phyloP scores from a whole-genome alignment of 2,113 vertebrate species.

The Anolis carolinensis region DNA sequence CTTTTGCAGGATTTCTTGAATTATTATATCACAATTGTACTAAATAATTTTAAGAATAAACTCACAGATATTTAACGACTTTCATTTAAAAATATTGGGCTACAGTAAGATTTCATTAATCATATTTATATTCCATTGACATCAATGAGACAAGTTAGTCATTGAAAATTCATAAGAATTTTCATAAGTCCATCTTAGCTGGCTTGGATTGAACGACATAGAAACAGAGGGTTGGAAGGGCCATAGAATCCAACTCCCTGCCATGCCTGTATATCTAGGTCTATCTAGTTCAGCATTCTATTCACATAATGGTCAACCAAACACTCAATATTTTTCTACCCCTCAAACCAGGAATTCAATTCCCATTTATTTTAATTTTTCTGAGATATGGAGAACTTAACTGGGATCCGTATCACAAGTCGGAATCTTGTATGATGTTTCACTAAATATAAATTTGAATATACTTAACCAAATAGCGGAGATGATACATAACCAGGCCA shows the following conservation, averaged over 20 bases:
- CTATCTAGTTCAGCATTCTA: background rate
- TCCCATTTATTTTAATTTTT: background rate
- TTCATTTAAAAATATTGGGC: background rate
- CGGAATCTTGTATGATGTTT: too few relatives aligned
- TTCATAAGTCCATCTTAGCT: background rate
- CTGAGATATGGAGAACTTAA: background rate
- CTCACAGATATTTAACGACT: background rate
- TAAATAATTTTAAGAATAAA: background rate
- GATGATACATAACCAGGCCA: too few relatives aligned
- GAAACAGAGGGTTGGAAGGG: too few relatives aligned
- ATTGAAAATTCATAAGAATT: background rate
- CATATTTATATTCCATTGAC: background rate
- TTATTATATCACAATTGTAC: background rate
- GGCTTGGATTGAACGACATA: background rate
- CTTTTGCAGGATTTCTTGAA: background rate
- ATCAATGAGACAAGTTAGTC: background rate
- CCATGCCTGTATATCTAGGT: too few relatives aligned
- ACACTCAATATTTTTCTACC: background rate
- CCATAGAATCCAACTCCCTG: too few relatives aligned
- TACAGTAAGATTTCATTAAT: background rate
- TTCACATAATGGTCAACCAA: background rate
- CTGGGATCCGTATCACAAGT: background rate
- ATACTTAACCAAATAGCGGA: too few relatives aligned
- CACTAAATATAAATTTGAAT: too few relatives aligned
- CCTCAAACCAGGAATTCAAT: too few relatives aligned